Evolutionary conservation across 2,113 vertebrate species (phyloP).

Genomic region (Oryzias curvinotus): DNA sequence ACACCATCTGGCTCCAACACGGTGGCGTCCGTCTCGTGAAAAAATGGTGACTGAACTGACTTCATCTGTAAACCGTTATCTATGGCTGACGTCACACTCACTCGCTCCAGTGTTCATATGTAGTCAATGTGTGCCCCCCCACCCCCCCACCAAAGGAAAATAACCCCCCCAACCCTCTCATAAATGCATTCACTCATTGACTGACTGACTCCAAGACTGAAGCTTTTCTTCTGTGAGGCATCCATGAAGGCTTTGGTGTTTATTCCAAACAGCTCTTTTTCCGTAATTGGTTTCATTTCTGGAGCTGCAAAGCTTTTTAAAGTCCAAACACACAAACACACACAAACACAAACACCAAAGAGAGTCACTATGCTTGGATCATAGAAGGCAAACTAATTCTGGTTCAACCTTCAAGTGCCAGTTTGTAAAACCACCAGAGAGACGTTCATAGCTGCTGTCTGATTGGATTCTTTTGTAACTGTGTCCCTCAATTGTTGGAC

Average conservation of each 20-base stretch:
- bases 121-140: constrained; percentile 2
- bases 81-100: too few relatives aligned
- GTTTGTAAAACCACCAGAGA: constrained; percentile 27
- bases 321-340: constrained; percentile 13
- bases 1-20: too few relatives aligned
- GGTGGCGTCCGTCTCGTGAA: too few relatives aligned
- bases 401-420: constrained; percentile 30
- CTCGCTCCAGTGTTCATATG: too few relatives aligned
- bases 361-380: constrained; percentile 22
- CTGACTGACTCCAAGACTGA: constrained; percentile 1
- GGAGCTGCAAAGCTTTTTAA: constrained; percentile 15
- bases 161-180: constrained; percentile 13
- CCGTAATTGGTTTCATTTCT: constrained; percentile 48
- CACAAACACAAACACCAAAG: constrained; percentile 2
- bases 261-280: constrained; percentile 13
- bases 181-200: constrained; percentile 5
- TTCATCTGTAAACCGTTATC: too few relatives aligned
- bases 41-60: too few relatives aligned
- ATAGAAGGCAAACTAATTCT: constrained; percentile 37
- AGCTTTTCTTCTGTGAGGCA: neutral
- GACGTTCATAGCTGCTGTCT: constrained; percentile 30
- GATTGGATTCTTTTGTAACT: constrained; percentile 28
- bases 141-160: constrained; percentile 8
- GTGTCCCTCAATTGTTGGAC: constrained; percentile 30
- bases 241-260: neutral